Evolutionary conservation across 2,888 invertebrate species (phyloP).

Genomic region (Tenthredo notha): DNA sequence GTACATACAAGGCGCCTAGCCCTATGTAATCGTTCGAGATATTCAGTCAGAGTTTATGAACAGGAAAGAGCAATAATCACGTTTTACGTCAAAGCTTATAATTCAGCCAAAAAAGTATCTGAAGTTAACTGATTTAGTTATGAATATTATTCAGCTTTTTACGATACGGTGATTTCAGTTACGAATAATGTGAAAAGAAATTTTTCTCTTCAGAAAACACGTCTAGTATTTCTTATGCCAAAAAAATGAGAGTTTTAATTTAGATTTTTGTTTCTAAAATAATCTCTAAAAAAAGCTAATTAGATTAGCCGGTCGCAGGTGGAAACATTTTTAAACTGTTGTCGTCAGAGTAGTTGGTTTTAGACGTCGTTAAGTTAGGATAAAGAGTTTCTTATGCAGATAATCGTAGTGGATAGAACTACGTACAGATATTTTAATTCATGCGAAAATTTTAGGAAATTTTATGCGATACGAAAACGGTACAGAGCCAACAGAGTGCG

Average conservation of each 20-base stretch:
- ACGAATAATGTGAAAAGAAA: neutral
- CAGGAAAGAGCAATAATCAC: neutral
- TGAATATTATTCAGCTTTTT: neutral
- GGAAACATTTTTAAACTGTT: neutral
- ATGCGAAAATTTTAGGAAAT: neutral
- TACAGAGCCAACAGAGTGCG: neutral
- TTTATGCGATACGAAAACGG: slow-evolving; percentile 20
- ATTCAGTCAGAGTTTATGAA: neutral
- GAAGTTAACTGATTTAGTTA: neutral
- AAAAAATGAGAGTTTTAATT: neutral
- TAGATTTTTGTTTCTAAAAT: neutral
- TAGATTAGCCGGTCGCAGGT: slow-evolving; percentile 17
- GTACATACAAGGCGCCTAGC: neutral
- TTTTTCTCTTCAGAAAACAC: too few species aligned
- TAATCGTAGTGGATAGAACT: neutral
- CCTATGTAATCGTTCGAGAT: neutral
- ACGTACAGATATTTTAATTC: neutral
- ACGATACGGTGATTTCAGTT: neutral
- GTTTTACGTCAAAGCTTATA: neutral
- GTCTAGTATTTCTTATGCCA: neutral
- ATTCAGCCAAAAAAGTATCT: neutral
- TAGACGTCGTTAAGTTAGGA: neutral
- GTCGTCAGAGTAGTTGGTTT: neutral
- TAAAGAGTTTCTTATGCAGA: neutral
- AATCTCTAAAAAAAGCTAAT: slow-evolving; percentile 34